Evolutionary conservation across 2,888 invertebrate species (phyloP).

Genomic region (Prosopocoilus inquinatus): DNA sequence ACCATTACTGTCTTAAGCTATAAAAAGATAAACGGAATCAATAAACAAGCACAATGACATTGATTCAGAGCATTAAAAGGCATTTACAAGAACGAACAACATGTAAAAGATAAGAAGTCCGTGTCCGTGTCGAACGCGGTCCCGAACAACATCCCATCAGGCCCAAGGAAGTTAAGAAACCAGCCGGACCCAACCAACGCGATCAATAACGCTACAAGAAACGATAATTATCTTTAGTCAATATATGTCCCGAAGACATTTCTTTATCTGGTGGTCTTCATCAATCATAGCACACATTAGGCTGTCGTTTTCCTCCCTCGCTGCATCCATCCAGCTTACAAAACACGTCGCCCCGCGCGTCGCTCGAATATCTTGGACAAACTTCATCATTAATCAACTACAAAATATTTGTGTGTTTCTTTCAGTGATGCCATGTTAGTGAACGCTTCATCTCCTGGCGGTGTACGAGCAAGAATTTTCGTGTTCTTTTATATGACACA

Average conservation of each 20-base stretch:
- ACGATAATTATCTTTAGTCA: slow-evolving; percentile 48
- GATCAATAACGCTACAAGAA: slow-evolving; percentile 30
- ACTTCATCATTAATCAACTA: slow-evolving; percentile 44
- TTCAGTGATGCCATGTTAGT: slow-evolving; percentile 37
- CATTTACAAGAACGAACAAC: slow-evolving; percentile 23
- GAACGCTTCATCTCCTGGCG: slow-evolving; percentile 28
- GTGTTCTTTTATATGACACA: background rate
- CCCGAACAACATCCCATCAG: slow-evolving; percentile 16
- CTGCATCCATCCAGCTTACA: slow-evolving; percentile 17
- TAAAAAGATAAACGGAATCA: background rate
- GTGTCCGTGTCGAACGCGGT: slow-evolving; percentile 35
- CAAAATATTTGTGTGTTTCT: slow-evolving; percentile 38
- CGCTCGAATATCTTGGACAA: slow-evolving; percentile 31
- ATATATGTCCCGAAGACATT: slow-evolving; percentile 48
- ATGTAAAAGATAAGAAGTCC: slow-evolving; percentile 24
- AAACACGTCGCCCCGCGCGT: slow-evolving; percentile 28
- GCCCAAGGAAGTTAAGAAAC: slow-evolving; percentile 12
- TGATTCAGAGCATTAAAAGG: slow-evolving; percentile 22
- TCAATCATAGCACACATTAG: slow-evolving; percentile 49
- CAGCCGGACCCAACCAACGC: slow-evolving; percentile 14
- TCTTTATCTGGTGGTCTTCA: slow-evolving; percentile 51
- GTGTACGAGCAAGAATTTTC: slow-evolving; percentile 3
- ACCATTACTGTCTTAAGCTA: too few relatives aligned
- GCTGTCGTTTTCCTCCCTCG: slow-evolving; percentile 35
- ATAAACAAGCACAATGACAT: background rate